A percentile compares a stretch with the other conserved stretches of the same genome.
phyloP scores from a whole-genome alignment of 2,888 invertebrate species.

The Plebejus melissa region DNA sequence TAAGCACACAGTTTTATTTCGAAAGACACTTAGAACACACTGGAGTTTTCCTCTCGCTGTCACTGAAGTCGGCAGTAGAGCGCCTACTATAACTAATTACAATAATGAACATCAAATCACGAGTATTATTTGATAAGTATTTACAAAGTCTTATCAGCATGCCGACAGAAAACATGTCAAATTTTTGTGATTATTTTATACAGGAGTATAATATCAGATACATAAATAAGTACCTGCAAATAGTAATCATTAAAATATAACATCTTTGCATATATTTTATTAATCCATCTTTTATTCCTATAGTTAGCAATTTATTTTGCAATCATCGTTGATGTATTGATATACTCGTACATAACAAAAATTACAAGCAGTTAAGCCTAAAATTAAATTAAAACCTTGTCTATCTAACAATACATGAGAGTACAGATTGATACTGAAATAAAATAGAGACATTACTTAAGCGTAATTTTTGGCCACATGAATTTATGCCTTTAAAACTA shows the following conservation, averaged over 20 bases:
- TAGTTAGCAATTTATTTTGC: not conserved
- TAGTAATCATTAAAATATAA: not conserved
- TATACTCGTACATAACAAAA: not conserved
- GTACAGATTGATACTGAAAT: not conserved
- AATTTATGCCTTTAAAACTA: not conserved
- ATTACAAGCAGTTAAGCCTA: not conserved
- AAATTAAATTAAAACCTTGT: not conserved
- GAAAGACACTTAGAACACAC: not conserved
- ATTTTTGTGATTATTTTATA: not conserved
- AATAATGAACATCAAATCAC: conserved; percentile 1
- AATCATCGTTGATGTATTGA: not conserved
- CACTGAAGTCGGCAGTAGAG: not conserved
- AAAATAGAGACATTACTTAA: not conserved
- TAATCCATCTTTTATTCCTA: not conserved
- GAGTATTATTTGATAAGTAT: not conserved
- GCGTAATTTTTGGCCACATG: not conserved
- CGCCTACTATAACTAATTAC: not conserved
- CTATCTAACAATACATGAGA: not conserved
- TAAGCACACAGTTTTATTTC: not conserved
- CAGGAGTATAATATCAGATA: not conserved
- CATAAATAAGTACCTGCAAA: conserved; percentile 1
- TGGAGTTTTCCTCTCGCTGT: not conserved
- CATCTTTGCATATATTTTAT: not conserved
- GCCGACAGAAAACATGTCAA: not conserved
- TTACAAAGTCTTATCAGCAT: conserved; percentile 8